phyloP scores from a whole-genome alignment of 2,797 vertebrate genomes.

The Amblyopsis hoosieri region DNA sequence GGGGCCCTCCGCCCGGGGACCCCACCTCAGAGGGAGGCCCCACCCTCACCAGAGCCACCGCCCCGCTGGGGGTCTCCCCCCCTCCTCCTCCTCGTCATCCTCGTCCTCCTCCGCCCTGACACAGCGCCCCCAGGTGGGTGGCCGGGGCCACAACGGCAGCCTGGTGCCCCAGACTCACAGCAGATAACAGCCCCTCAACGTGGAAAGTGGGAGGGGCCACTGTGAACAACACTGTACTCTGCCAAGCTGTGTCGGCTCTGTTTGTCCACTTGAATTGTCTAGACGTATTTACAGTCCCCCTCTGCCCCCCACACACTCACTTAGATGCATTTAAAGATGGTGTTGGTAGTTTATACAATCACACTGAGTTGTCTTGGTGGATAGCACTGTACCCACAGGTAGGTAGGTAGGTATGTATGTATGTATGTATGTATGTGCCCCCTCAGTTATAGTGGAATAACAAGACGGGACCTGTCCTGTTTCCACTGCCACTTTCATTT shows the following conservation, averaged over 20 bases:
- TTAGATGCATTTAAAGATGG: slow-evolving; percentile 15
- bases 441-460: slow-evolving; percentile 30
- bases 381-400: slow-evolving; percentile 14
- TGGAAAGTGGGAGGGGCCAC: slow-evolving; percentile 46
- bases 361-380: slow-evolving; percentile 2
- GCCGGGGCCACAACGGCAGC: slow-evolving; percentile 88
- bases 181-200: slow-evolving; percentile 86
- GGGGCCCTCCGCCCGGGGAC: slow-evolving; percentile 68
- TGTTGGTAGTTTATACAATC: slow-evolving; percentile 26
- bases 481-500: slow-evolving; percentile 8
- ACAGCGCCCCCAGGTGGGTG: slow-evolving; percentile 83
- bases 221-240: slow-evolving; percentile 72
- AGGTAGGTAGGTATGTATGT: slow-evolving; percentile 10
- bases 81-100: slow-evolving; percentile 58
- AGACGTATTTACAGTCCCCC: slow-evolving; percentile 64
- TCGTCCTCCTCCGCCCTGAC: slow-evolving; percentile 74
- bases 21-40: slow-evolving; percentile 67
- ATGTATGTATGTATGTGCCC: slow-evolving; percentile 25
- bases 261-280: slow-evolving; percentile 78
- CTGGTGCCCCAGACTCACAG: slow-evolving; percentile 91
- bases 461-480: slow-evolving; percentile 29
- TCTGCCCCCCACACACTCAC: slow-evolving; percentile 41
- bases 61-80: slow-evolving; percentile 63
- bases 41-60: slow-evolving; percentile 79
- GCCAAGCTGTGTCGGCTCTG: slow-evolving; percentile 72